Evolutionary conservation across 2,797 vertebrate species (phyloP).

Genomic region (Gambelia wislizenii): DNA sequence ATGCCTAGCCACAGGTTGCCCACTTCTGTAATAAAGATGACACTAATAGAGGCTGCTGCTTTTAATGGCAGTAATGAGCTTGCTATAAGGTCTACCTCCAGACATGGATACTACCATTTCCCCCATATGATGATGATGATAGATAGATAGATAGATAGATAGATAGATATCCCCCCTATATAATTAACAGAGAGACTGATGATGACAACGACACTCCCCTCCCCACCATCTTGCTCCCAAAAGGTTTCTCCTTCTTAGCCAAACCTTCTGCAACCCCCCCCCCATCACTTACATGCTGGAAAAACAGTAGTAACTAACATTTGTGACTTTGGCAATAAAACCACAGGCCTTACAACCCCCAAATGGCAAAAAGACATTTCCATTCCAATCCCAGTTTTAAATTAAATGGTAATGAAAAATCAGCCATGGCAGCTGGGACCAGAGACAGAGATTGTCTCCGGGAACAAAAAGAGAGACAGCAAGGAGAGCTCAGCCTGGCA

Average conservation of each 20-base stretch:
- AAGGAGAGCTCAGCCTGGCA: conserved; percentile 79
- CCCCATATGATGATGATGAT: neutral
- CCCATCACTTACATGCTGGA: conserved; percentile 72
- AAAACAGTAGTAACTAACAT: conserved; percentile 85
- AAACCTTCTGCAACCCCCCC: conserved; percentile 56
- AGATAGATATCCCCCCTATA: neutral
- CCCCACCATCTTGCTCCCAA: neutral
- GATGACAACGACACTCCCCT: too few species aligned
- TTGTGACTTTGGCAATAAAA: conserved; percentile 88
- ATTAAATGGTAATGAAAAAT: conserved; percentile 91
- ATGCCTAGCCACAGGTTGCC: neutral
- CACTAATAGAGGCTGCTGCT: neutral
- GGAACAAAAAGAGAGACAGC: conserved; percentile 80
- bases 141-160: neutral
- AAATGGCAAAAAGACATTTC: conserved; percentile 87
- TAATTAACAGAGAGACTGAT: too few species aligned
- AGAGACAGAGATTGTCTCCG: conserved; percentile 84
- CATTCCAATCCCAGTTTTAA: conserved; percentile 89
- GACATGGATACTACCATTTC: neutral
- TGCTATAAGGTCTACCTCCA: too few species aligned
- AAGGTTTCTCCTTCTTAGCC: conserved; percentile 48
- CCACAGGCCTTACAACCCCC: conserved; percentile 82
- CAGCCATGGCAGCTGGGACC: conserved; percentile 88
- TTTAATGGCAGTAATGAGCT: neutral
- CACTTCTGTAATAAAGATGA: neutral